phyloP scores from a whole-genome alignment of 2,888 invertebrate species.

The Osedax fenrisi region DNA sequence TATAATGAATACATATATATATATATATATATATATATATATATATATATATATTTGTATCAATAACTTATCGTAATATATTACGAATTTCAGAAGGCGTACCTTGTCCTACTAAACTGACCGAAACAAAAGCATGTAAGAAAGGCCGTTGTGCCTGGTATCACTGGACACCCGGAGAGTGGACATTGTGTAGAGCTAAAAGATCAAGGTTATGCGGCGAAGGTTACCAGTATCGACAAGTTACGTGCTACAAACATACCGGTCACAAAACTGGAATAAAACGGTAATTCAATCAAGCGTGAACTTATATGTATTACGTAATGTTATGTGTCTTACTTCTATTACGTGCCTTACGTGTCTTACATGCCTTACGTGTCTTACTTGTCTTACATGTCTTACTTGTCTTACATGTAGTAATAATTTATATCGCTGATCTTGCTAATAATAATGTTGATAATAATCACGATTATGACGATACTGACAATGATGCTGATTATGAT shows the following conservation, averaged over 20 bases:
- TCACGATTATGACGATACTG: too few species aligned
- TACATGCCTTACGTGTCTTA: neutral
- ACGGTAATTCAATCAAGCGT: conserved; percentile 25
- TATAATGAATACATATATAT: neutral
- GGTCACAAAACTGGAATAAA: conserved; percentile 31
- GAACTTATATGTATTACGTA: neutral
- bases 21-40: neutral
- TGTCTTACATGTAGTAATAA: too few species aligned
- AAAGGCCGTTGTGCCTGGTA: conserved; percentile 32
- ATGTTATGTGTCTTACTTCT: neutral
- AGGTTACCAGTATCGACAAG: conserved; percentile 32
- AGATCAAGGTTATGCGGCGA: conserved; percentile 29
- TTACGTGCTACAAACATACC: conserved; percentile 28
- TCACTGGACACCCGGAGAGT: conserved; percentile 32
- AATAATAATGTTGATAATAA: too few species aligned
- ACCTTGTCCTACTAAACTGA: conserved; percentile 33
- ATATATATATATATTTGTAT: neutral
- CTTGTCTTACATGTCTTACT: too few species aligned
- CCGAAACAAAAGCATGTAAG: conserved; percentile 34
- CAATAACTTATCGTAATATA: neutral
- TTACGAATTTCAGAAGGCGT: conserved; percentile 30
- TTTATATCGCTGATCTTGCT: too few species aligned
- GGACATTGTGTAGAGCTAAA: conserved; percentile 19
- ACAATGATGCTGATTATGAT: too few species aligned
- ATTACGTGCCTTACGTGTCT: neutral